Percentiles rank a stretch among this genome's conserved stretches.
Evolutionary conservation across 2,113 vertebrate species (phyloP).

Genomic region (Tonatia bakeri): DNA sequence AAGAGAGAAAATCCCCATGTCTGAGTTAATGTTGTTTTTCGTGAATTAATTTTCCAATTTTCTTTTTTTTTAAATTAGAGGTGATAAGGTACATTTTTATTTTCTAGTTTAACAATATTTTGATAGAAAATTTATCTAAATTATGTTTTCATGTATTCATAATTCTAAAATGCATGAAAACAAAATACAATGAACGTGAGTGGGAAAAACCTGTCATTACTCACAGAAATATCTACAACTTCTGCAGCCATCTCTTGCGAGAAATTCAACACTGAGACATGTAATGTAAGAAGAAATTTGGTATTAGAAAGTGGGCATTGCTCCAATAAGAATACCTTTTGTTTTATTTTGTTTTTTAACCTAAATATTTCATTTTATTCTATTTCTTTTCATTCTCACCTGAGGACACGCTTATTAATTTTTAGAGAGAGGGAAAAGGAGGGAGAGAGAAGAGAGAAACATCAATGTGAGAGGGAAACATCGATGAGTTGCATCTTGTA

Average conservation of each 20-base stretch:
- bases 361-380: constrained; percentile 53
- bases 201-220: constrained; percentile 73
- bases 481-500: not conserved
- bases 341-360: constrained; percentile 37
- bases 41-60: not conserved
- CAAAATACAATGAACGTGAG: constrained; percentile 71
- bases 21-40: not conserved
- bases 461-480: not conserved
- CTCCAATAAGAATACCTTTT: constrained; percentile 33
- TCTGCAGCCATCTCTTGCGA: constrained; percentile 72
- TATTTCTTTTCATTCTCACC: not conserved
- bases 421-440: not conserved
- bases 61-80: constrained; percentile 32
- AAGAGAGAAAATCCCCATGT: not conserved
- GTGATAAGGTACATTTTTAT: constrained; percentile 58
- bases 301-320: constrained; percentile 33
- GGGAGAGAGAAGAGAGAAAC: not conserved
- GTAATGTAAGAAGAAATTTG: constrained; percentile 69
- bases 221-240: constrained; percentile 75
- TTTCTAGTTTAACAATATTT: constrained; percentile 55
- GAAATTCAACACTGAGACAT: constrained; percentile 70
- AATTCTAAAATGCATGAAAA: constrained; percentile 69
- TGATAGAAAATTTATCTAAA: constrained; percentile 68
- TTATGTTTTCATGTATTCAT: constrained; percentile 64
- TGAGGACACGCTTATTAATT: not conserved